Conservation (phyloP, 2,888 invertebrate species). For the Trichopria drosophilae region DNA sequence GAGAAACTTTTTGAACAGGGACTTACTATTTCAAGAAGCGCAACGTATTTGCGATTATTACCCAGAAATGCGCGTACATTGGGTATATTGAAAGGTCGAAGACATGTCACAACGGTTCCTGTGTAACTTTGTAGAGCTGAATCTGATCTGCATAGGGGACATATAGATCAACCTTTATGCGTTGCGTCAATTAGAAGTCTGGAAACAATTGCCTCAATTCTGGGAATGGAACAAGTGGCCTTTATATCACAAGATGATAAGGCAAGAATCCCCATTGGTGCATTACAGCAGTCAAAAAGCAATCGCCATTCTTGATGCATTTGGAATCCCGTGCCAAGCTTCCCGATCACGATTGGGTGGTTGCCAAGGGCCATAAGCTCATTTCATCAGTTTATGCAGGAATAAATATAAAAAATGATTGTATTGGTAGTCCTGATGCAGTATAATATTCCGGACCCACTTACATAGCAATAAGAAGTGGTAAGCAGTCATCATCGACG, state of each 20-base stretch:
- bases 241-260: constrained; percentile 7
- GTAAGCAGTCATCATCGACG: not conserved
- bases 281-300: not conserved
- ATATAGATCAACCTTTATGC: constrained; percentile 4
- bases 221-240: constrained; percentile 4
- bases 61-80: not conserved
- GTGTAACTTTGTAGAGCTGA: too few relatives aligned
- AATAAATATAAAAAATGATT: not conserved
- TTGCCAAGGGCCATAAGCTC: not conserved
- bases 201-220: not conserved
- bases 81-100: too few relatives aligned
- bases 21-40: not conserved
- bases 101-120: too few relatives aligned
- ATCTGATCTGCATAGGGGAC: not conserved
- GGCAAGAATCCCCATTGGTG: constrained; percentile 1
- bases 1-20: not conserved
- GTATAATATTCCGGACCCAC: not conserved
- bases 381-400: not conserved
- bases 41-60: not conserved
- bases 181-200: constrained; percentile 4
- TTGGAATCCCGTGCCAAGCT: too few relatives aligned
- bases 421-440: too few relatives aligned
- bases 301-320: constrained; percentile 2
- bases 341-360: constrained; percentile 6
- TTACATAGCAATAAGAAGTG: not conserved